Conservation (phyloP, 2,113 vertebrate genomes). For the Neogobius melanostomus region DNA sequence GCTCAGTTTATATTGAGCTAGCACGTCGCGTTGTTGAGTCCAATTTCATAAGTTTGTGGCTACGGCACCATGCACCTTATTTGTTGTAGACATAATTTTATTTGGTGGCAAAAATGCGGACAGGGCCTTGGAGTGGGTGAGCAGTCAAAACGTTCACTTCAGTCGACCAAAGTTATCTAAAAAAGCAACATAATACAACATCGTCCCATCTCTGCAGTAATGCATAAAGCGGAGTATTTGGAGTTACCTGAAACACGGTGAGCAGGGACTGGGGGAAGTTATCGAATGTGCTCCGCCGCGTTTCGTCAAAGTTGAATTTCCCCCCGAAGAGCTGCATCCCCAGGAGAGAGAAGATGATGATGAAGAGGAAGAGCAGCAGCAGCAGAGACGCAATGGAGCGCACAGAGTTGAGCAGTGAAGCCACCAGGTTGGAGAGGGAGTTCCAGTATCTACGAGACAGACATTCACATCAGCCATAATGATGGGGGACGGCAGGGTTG, state of each 20-base stretch:
- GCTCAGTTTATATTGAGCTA: no score
- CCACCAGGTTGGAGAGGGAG: conserved; percentile 97
- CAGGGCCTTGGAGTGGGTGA: no score
- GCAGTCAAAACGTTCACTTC: no score
- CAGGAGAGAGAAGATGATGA: conserved; percentile 99
- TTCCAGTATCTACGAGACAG: conserved; percentile 90
- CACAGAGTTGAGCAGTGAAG: conserved; percentile 96
- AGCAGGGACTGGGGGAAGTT: conserved; percentile 99
- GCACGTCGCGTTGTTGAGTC: no score
- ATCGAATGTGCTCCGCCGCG: conserved; percentile 94
- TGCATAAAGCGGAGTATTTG: not conserved
- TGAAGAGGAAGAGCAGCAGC: conserved; percentile 98
- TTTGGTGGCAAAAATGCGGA: no score
- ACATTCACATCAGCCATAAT: not conserved
- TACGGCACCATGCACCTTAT: no score
- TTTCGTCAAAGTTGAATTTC: conserved; percentile 99
- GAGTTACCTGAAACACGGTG: conserved; percentile 94
- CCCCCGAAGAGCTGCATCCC: conserved; percentile 99
- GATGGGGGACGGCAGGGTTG: not conserved
- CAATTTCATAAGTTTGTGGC: no score
- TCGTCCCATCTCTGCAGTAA: not conserved
- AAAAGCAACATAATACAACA: no score
- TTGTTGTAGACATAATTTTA: no score
- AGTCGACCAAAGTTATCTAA: no score
- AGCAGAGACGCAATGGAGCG: conserved; percentile 97